Evolutionary conservation across 2,113 vertebrate species (phyloP), one percentile per base, ranked within the genome.

Genomic region (Butorides virescens): DNA sequence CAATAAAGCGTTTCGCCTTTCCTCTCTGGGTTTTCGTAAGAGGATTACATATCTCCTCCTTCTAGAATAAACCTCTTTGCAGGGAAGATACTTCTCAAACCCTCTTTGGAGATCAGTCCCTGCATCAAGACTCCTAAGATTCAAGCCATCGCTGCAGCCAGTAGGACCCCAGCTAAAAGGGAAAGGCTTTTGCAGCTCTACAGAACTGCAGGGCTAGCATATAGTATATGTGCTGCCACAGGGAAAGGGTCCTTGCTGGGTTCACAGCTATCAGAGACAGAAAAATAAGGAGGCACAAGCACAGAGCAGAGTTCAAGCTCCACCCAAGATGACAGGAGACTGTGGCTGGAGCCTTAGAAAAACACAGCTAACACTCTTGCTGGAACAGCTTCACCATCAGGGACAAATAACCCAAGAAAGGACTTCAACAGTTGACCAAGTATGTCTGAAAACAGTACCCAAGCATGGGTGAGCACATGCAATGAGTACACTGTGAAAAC

Each of bases 51-150:
- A 78, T 85, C 76, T 95, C 27, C 47, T 95, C 58, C 75, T 94
- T 88, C 65, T 80, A 88, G 42, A 93, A 80, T 93, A 96, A 95
- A 95, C 79, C 88, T 93, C 95, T 96, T 94, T 94, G 68, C 86
- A 95, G 82, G 34, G 59, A 91, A 96, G 92, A 95, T 88, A 91
- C 88, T 92, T 77, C 52, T 83, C 92, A 96, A 96, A 72, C 75
- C 75, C 68, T 88, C 86, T 90, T 86, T 86, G 92, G 92, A 92
- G 86, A 92, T 96, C 95, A 88, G 71, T 52, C 56, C 29, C 65
- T 36, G 56, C 39, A 82, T 73, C 74, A 82, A 66, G 67, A 67
- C 83, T 91, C 56, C 65, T 71, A 73, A 81, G 68, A 92, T 39
- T 81, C 67, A 90, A 88, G 79, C 25, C 78, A 86, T 77, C 86